Conservation (phyloP, 2,888 invertebrate genomes). For the Drosophila villosipedis region DNA sequence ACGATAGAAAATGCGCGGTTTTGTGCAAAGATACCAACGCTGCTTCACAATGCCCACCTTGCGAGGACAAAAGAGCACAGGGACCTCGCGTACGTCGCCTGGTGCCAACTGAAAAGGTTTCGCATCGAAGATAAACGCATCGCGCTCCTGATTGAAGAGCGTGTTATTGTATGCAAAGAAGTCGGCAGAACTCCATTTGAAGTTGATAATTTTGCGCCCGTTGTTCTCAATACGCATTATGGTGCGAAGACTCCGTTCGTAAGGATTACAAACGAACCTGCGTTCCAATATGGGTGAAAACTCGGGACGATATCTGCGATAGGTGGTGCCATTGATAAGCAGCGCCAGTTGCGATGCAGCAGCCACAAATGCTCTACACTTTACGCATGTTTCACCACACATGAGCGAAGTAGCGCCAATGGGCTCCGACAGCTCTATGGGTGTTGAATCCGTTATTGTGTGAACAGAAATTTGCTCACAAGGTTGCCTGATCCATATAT, state of each 20-base stretch:
- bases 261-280: slow-evolving; percentile 72
- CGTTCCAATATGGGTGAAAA: slow-evolving; percentile 58
- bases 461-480: slow-evolving; percentile 14
- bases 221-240: slow-evolving; percentile 73
- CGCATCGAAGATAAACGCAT: slow-evolving; percentile 74
- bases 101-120: slow-evolving; percentile 60
- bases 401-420: not conserved
- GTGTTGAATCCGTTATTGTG: slow-evolving; percentile 16
- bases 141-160: slow-evolving; percentile 43
- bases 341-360: slow-evolving; percentile 16
- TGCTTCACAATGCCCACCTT: slow-evolving; percentile 70
- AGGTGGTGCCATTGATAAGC: slow-evolving; percentile 56
- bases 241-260: slow-evolving; percentile 57
- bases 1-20: slow-evolving; percentile 62
- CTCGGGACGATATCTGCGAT: slow-evolving; percentile 33
- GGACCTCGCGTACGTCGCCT: slow-evolving; percentile 59
- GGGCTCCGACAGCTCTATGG: not conserved
- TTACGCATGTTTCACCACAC: not conserved
- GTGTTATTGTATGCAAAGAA: slow-evolving; percentile 61
- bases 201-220: slow-evolving; percentile 53
- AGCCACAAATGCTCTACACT: accelerated
- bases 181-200: slow-evolving; percentile 59
- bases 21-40: slow-evolving; percentile 70
- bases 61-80: slow-evolving; percentile 68
- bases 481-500: not conserved